Base-by-base conservation (phyloP, 2,888 invertebrate genomes). In the Tipula helvola region DNA sequence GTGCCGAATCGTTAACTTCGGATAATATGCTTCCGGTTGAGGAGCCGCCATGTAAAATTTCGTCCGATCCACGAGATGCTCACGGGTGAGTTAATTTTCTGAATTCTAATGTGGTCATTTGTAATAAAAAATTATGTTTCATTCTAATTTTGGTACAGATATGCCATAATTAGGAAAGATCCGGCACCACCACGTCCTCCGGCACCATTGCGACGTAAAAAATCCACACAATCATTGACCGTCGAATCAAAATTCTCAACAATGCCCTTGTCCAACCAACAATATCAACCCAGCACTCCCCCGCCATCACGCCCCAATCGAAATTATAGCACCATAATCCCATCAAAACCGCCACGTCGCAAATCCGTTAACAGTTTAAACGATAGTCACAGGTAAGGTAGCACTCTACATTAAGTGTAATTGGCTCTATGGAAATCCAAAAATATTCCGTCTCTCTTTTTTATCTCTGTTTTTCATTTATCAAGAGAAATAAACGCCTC, bases 101-200 rank as follows among this genome's bases (percentile, higher is more conserved):
- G 5, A 28, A 18, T 10, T 12, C 5, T 41, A 16, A 52, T 16
- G 52, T 4, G 3, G 52, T 7, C 42, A 18, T 44, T 39, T 44
- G n/a, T 44, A 42, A 36, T 12, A 3, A 13, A 36, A 83, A 36
- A 12, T 83, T 12, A 13, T 83, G 36, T 36, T 83, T 44, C 5
- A 3, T 36, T 36, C 10, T 36, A 12, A 36, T 39, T n/a, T 13
- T 84, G 39, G 88, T 93, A 93, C 36, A 96, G 96, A 5, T 97
- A 97, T 89, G 96, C 96, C 12, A 93, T 95, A 41, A 95, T 97
- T 84, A 96, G 96, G 87, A 96, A 96, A 91, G 93, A 93, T 28
- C 7, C n/a, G 84, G 92, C 92, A 10, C 92, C 95, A 41, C 94
- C 94, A 36, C 92, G 94, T 83, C 93, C 94, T 0, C 93, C 93